phyloP scores from a whole-genome alignment of 1,140 invertebrate genomes.

The Drosophila gunungcola region DNA sequence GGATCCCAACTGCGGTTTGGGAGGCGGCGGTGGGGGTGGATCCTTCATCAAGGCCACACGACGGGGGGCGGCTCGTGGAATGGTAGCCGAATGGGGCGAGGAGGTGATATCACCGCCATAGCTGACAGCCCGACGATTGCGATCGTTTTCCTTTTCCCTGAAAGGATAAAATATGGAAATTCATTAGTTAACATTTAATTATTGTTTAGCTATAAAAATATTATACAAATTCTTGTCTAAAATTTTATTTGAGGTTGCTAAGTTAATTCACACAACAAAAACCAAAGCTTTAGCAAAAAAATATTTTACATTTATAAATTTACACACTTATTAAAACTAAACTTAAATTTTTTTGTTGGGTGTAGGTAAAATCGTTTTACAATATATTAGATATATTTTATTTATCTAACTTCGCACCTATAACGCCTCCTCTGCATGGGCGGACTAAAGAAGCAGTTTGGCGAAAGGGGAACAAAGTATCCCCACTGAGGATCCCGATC shows the following conservation, averaged over 20 bases:
- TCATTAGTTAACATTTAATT: slow-evolving; percentile 3
- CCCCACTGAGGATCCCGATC: slow-evolving; percentile 70
- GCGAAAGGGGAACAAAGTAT: slow-evolving; percentile 78
- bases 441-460: slow-evolving; percentile 77
- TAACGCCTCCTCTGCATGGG: slow-evolving; percentile 66
- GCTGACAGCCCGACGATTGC: slow-evolving; percentile 77
- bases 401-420: slow-evolving; percentile 47
- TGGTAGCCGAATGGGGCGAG: slow-evolving; percentile 63
- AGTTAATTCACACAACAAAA: too few relatives aligned
- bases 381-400: too few relatives aligned
- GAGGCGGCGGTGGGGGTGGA: slow-evolving; percentile 80
- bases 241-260: too few relatives aligned
- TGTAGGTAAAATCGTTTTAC: too few relatives aligned
- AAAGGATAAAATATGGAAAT: slow-evolving; percentile 16
- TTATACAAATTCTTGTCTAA: too few relatives aligned
- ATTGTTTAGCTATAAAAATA: background rate
- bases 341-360: too few relatives aligned
- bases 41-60: slow-evolving; percentile 80
- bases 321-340: too few relatives aligned
- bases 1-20: slow-evolving; percentile 69
- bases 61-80: slow-evolving; percentile 78
- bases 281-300: too few relatives aligned
- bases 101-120: slow-evolving; percentile 63
- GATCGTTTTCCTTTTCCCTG: slow-evolving; percentile 84
- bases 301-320: too few relatives aligned